A percentile compares a stretch with the other conserved stretches of the same genome.
These are phyloP conservation scores for Lamellibrachia satsuma DNA, from an alignment of 2,888 invertebrate species.

Conservation along the genomic window DNA sequence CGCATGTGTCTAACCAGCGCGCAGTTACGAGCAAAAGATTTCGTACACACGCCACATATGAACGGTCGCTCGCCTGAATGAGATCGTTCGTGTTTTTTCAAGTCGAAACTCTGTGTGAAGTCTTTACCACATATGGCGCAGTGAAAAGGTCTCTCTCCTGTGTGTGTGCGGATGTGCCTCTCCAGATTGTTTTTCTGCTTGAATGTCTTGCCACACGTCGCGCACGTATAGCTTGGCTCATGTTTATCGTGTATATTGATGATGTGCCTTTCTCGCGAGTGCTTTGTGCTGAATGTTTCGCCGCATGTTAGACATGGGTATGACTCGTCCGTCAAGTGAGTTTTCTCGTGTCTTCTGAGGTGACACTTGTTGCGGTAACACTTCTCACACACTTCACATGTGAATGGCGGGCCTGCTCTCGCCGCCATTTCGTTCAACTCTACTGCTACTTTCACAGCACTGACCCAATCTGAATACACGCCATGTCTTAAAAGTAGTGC, in stretches of 20 bases:
- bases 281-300: not conserved
- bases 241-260: not conserved
- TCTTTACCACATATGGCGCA: conserved; percentile 20
- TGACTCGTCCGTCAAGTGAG: not conserved
- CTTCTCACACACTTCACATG: not conserved
- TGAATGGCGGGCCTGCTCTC: not conserved
- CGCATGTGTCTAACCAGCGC: conserved; percentile 24
- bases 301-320: not conserved
- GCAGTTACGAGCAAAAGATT: conserved; percentile 7
- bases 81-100: conserved; percentile 20
- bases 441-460: not conserved
- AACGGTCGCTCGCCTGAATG: conserved; percentile 20
- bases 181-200: not conserved
- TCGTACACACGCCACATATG: conserved; percentile 24
- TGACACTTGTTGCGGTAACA: not conserved
- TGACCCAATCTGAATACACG: not conserved
- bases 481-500: not conserved
- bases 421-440: not conserved
- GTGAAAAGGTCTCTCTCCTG: not conserved
- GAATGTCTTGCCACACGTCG: not conserved
- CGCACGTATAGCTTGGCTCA: not conserved
- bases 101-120: conserved; percentile 21
- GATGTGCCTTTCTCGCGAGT: not conserved
- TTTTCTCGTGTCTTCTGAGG: not conserved
- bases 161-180: not conserved